Percentiles rank a stretch among this genome's conserved stretches.
Evolutionary conservation across 2,113 vertebrate genomes (phyloP).

Genomic region (Phocoena sinus): DNA sequence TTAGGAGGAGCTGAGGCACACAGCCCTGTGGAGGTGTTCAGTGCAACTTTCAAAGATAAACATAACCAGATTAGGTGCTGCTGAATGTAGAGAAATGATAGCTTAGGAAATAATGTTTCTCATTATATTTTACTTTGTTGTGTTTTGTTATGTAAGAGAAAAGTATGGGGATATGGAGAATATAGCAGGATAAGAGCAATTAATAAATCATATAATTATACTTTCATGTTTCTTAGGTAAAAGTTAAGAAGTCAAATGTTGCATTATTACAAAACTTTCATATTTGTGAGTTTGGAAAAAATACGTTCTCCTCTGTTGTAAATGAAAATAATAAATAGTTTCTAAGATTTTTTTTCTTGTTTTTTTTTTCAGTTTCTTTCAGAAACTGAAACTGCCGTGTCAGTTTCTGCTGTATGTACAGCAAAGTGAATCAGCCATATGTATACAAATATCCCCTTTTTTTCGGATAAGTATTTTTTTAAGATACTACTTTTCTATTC

Average conservation of each 20-base stretch:
- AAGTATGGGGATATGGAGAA: background rate
- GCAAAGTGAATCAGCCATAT: no score
- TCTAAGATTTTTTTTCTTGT: background rate
- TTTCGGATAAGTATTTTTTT: background rate
- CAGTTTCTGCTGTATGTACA: no score
- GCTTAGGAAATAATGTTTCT: background rate
- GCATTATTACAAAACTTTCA: background rate
- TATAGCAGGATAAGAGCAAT: background rate
- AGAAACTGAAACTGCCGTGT: no score
- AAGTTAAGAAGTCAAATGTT: background rate
- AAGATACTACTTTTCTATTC: background rate
- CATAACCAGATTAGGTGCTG: background rate
- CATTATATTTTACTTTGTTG: background rate
- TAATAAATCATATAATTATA: background rate
- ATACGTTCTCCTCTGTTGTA: background rate
- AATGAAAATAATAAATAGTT: background rate
- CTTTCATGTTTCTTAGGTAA: background rate
- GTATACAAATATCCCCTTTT: no score
- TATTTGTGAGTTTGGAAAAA: background rate
- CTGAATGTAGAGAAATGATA: background rate
- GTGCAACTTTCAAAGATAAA: background rate
- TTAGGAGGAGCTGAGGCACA: background rate
- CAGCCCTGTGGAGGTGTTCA: background rate
- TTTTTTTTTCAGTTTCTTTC: no score
- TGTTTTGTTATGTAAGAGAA: background rate